Base-by-base conservation (phyloP, 2,888 invertebrate genomes). In the Thereva nobilitata region DNA sequence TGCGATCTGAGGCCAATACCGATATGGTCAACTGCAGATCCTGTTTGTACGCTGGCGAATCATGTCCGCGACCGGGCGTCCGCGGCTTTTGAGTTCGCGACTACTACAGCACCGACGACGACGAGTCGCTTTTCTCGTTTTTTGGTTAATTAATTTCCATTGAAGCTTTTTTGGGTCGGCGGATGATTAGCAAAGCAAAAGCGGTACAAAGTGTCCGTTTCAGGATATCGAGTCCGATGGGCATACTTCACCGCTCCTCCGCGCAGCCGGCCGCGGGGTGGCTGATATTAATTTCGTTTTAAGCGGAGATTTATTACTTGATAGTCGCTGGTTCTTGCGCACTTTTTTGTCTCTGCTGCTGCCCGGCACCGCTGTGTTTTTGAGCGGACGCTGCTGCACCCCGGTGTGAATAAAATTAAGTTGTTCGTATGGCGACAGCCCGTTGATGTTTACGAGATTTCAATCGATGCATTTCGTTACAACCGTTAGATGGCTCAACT, bases 61-160 rank as follows among this genome's bases (percentile, higher is more conserved):
- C 38, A n/a, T n/a, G 34, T 35, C 10, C 12, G 7, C 8, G 8
- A 23, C 23, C 23, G 23, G 23, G 23, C 23, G 23, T 23, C 23
- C 23, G 23, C 23, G 23, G 23, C 23, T 23, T n/a, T 2, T 41
- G 41, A 8, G 9, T 54, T 7, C 10, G 8, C n/a, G 50, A 52
- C 49, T 23, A 50, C 9, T 54, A 6, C 23, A 47, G 5, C 42
- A 40, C 41, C 10, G 10, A 45, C 35, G n/a, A 34, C 63, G 41
- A 40, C 50, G 41, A 63, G 50, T 52, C 34, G n/a, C 12, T 37
- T 40, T 49, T n/a, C 54, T 64, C 40, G 64, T 64, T 64, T 64
- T 61, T 64, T 64, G 55, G 64, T 55, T 64, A 64, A 64, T 64
- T 64, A 64, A 64, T 64, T 64, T 64, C 64, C 23, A 54, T 64